These are phyloP conservation scores for Philypnodon macrostomus DNA, from an alignment of 2,797 vertebrate species.

Conservation along the genomic window DNA sequence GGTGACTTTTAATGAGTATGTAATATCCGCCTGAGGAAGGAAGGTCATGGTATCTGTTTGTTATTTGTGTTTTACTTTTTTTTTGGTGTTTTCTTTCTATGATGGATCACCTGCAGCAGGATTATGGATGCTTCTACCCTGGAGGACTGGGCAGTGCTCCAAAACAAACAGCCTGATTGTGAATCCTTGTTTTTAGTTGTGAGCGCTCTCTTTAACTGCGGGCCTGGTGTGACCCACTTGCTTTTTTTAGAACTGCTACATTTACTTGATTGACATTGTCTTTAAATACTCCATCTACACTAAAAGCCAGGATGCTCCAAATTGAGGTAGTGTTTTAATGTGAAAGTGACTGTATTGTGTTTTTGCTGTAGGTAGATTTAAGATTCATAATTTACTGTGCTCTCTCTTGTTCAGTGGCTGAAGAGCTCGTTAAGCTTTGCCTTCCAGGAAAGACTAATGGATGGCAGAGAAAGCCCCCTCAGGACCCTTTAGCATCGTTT, in stretches of 20 bases:
- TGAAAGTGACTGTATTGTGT: constrained; percentile 26
- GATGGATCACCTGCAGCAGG: constrained; percentile 68
- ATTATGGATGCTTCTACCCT: constrained; percentile 60
- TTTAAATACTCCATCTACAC: constrained; percentile 7
- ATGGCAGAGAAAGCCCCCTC: constrained; percentile 68
- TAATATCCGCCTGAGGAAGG: constrained; percentile 73
- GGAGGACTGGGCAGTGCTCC: constrained; percentile 61
- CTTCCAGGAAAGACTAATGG: constrained; percentile 74
- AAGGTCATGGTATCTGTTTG: constrained; percentile 77
- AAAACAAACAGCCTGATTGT: constrained; percentile 67
- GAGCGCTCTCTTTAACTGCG: constrained; percentile 61
- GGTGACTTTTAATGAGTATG: constrained; percentile 82
- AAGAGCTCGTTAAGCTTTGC: constrained; percentile 71
- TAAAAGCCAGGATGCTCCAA: constrained; percentile 14
- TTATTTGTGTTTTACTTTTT: constrained; percentile 53
- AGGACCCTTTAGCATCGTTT: constrained; percentile 76
- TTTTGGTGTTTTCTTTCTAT: constrained; percentile 34
- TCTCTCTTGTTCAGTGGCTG: constrained; percentile 49
- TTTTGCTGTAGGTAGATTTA: constrained; percentile 41
- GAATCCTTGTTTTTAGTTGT: constrained; percentile 61
- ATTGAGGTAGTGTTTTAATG: constrained; percentile 12
- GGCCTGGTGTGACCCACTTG: constrained; percentile 50
- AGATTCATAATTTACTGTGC: constrained; percentile 51
- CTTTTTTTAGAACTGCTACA: constrained; percentile 39
- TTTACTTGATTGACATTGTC: constrained; percentile 26